Evolutionary conservation across 2,888 invertebrate species (phyloP), one percentile per base, ranked within the genome.

Genomic region (Agonopterix arenella): DNA sequence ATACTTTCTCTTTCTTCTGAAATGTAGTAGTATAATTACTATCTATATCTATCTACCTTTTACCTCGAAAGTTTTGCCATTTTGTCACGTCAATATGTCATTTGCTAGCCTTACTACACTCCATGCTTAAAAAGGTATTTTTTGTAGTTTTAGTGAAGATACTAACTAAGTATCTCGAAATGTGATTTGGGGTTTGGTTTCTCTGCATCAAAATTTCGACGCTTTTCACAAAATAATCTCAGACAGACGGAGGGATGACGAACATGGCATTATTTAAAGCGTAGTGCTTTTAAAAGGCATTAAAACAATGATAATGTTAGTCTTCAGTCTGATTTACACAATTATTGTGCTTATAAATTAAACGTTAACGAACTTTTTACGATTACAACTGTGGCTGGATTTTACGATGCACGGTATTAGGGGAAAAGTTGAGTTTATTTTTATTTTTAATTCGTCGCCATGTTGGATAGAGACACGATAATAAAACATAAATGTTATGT

Each of bases 291-390:
- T 58, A 51, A 52, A 43, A 59, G 50, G 53, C 60, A 61, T 64
- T 62, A 67, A 66, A 62, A 68, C 60, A 40, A 16, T 36, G 36
- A 55, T 49, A 50, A 42, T 47, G 46, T 36, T 51, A 44, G 50
- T 51, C 52, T 51, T 46, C 47, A 53, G 52, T 48, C 60, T 75
- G 72, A 75, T 75, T 76, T 73, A 73, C 66, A 66, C 66, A 65
- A 70, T 74, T 71, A 76, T 74, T 69, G 68, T 65, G 57, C 56
- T 52, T 71, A 74, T 81, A 81, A 80, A 80, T 79, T 69, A 72
- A 54, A 57, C 55, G 57, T 68, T 80, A 80, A 82, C 79, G 77
- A 82, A 77, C 68, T 62, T 61, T 82, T 81, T 81, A 80, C 73
- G 74, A 73, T 63, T 48, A 43, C 43, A 40, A n/a, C 40, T n/a